Evolutionary conservation across 2,888 invertebrate species (phyloP).

Genomic region (Coenonympha arcania): DNA sequence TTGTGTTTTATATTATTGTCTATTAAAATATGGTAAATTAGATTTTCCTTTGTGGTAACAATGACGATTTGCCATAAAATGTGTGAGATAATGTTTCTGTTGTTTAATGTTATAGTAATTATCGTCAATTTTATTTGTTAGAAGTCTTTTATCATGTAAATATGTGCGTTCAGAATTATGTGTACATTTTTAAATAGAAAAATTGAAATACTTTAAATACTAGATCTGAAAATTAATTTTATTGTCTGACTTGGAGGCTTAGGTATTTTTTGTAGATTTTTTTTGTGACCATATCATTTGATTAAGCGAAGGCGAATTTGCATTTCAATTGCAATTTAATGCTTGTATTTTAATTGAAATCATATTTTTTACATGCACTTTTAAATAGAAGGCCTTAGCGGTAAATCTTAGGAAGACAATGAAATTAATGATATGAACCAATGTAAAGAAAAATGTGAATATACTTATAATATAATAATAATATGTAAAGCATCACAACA

Average conservation of each 20-base stretch:
- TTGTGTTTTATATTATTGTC: conserved; percentile 72
- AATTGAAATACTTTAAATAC: conserved; percentile 32
- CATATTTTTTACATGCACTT: not conserved
- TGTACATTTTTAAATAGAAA: conserved; percentile 39
- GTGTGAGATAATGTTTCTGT: conserved; percentile 69
- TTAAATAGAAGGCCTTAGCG: too few relatives aligned
- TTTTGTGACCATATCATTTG: not conserved
- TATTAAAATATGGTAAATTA: conserved; percentile 50
- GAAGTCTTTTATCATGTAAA: conserved; percentile 49
- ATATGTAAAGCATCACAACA: conserved; percentile 44
- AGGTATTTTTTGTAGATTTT: not conserved
- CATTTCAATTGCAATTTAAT: too few relatives aligned
- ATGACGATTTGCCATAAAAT: conserved; percentile 66
- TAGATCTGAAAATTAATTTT: conserved; percentile 14
- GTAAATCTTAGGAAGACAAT: not conserved
- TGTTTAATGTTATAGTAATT: conserved; percentile 50
- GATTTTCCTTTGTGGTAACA: conserved; percentile 53
- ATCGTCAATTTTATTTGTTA: conserved; percentile 41
- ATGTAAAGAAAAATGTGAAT: conserved; percentile 27
- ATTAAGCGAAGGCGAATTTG: too few relatives aligned
- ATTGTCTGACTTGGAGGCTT: not conserved
- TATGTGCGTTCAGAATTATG: conserved; percentile 50
- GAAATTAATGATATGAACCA: conserved; percentile 1
- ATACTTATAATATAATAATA: too few relatives aligned
- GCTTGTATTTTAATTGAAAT: not conserved